Percentiles rank a stretch among this genome's conserved stretches.
Evolutionary conservation across 2,888 invertebrate genomes (phyloP).

Genomic region (Augochlorella aurata): DNA sequence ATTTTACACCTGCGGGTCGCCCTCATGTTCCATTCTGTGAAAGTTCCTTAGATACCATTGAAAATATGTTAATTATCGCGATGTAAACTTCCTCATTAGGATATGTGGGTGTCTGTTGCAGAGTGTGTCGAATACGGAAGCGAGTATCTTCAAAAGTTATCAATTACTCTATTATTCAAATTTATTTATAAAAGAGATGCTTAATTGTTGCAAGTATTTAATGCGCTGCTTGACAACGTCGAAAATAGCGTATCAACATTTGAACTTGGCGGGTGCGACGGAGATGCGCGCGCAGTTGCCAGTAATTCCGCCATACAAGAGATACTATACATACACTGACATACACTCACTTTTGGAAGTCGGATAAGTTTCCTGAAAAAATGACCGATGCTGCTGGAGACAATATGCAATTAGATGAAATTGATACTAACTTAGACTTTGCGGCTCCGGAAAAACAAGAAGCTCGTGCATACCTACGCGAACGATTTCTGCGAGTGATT

Average conservation of each 20-base stretch:
- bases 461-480: slow-evolving; percentile 81
- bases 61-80: slow-evolving; percentile 47
- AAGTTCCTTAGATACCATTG: slow-evolving; percentile 64
- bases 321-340: background rate
- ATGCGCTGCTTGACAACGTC: background rate
- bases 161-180: background rate
- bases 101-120: slow-evolving; percentile 46
- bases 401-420: slow-evolving; percentile 37
- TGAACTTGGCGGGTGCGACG: slow-evolving; percentile 39
- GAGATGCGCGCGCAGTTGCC: background rate
- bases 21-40: slow-evolving; percentile 61
- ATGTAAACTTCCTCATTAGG: slow-evolving; percentile 49
- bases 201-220: too few species aligned
- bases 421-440: slow-evolving; percentile 65
- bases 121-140: background rate
- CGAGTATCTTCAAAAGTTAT: background rate
- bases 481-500: slow-evolving; percentile 80
- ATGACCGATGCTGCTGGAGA: slow-evolving; percentile 60
- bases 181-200: background rate
- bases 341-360: background rate
- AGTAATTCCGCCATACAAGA: slow-evolving; percentile 43
- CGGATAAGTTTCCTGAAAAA: slow-evolving; percentile 19
- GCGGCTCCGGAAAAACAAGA: slow-evolving; percentile 78
- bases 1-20: slow-evolving; percentile 64
- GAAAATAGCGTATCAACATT: slow-evolving; percentile 1